Evolutionary conservation across 2,113 vertebrate genomes (phyloP).

Genomic region (Chitala chitala): DNA sequence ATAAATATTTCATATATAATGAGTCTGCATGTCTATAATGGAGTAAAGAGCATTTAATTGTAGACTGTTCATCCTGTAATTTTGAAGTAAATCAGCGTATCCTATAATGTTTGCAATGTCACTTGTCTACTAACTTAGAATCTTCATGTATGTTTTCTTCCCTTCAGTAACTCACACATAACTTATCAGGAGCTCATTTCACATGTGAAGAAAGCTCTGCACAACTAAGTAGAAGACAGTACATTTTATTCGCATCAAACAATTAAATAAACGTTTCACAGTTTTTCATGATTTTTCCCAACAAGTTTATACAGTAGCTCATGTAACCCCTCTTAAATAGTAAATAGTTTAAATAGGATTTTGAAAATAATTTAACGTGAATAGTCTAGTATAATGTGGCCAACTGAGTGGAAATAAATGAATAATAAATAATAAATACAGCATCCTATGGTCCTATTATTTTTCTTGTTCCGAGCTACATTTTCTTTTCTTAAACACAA

Average conservation of each 20-base stretch:
- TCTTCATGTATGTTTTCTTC: too few relatives aligned
- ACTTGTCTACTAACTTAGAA: too few relatives aligned
- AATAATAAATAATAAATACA: constrained; percentile 55
- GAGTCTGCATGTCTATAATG: too few relatives aligned
- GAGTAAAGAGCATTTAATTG: too few relatives aligned
- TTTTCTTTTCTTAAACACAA: not conserved
- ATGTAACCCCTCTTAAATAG: constrained; percentile 64
- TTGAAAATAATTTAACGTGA: constrained; percentile 62
- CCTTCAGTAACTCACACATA: too few relatives aligned
- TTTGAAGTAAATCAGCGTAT: too few relatives aligned
- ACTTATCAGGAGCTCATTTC: not conserved
- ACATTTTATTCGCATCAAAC: constrained; percentile 49
- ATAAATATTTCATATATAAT: too few relatives aligned
- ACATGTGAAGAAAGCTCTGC: constrained; percentile 37
- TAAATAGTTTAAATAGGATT: constrained; percentile 63
- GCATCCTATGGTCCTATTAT: constrained; percentile 53
- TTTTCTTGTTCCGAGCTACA: constrained; percentile 52
- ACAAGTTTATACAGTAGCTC: constrained; percentile 57
- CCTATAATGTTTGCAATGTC: too few relatives aligned
- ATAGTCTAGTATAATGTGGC: constrained; percentile 52
- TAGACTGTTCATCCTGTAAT: too few relatives aligned
- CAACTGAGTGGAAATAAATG: constrained; percentile 48
- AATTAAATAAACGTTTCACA: constrained; percentile 53
- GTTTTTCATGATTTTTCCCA: constrained; percentile 56
- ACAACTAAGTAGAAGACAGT: constrained; percentile 44